Conservation (phyloP, 2,797 vertebrate genomes). For the Lemur catta region DNA sequence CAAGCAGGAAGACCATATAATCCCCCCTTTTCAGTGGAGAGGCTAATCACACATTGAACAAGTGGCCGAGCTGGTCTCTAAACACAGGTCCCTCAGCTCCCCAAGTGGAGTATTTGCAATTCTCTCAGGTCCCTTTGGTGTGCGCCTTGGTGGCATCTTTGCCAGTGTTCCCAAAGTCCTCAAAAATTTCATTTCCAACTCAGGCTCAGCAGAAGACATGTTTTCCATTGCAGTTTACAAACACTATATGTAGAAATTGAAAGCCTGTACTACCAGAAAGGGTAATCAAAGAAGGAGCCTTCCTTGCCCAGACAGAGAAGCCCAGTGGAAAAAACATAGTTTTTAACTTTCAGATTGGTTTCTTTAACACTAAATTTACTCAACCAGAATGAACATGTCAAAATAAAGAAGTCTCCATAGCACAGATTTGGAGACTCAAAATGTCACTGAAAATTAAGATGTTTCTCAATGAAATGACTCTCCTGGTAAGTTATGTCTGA, state of each 20-base stretch:
- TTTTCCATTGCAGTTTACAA: background rate
- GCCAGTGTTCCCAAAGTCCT: background rate
- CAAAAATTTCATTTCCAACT: background rate
- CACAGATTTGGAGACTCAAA: background rate
- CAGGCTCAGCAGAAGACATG: background rate
- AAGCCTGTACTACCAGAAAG: background rate
- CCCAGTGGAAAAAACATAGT: background rate
- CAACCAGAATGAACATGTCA: slow-evolving; percentile 31
- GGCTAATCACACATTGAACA: background rate
- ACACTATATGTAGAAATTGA: background rate
- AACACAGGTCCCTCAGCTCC: background rate
- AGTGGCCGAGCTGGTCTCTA: background rate
- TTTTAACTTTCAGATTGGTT: background rate
- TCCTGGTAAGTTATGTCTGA: slow-evolving; percentile 52
- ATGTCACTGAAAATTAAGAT: slow-evolving; percentile 66
- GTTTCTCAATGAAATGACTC: slow-evolving; percentile 48
- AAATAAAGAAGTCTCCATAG: slow-evolving; percentile 22
- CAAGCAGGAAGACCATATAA: background rate
- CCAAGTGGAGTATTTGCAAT: background rate
- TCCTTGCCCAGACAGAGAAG: background rate
- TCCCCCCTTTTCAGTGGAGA: background rate
- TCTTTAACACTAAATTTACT: slow-evolving; percentile 33
- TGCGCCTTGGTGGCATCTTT: background rate
- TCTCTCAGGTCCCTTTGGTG: background rate
- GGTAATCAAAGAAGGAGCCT: background rate